Evolutionary conservation across 2,113 vertebrate species (phyloP).

Genomic region (Gobius niger): DNA sequence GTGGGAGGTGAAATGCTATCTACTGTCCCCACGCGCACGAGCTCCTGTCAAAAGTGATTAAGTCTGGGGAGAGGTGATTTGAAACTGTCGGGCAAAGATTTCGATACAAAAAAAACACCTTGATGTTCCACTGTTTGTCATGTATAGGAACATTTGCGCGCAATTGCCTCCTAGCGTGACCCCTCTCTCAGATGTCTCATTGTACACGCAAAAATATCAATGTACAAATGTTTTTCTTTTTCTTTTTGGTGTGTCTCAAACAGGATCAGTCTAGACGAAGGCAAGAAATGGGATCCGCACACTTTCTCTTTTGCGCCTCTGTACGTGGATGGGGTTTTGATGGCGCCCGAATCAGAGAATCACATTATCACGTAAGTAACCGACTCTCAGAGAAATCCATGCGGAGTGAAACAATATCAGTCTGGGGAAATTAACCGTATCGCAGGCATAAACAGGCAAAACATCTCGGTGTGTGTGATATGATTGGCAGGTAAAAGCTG

Average conservation of each 20-base stretch:
- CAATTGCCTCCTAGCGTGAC: background rate
- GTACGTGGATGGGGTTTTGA: slow-evolving; percentile 93
- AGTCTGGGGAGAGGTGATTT: slow-evolving; percentile 63
- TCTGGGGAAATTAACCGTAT: slow-evolving; percentile 9
- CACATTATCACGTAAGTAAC: slow-evolving; percentile 95
- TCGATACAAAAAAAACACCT: slow-evolving; percentile 42
- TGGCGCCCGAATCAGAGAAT: slow-evolving; percentile 90
- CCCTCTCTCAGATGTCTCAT: slow-evolving; percentile 47
- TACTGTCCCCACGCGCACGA: slow-evolving; percentile 58
- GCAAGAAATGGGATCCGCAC: slow-evolving; percentile 90
- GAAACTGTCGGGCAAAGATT: slow-evolving; percentile 26
- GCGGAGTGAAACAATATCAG: slow-evolving; percentile 29
- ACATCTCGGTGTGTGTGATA: background rate
- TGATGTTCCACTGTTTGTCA: slow-evolving; percentile 44
- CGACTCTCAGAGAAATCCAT: slow-evolving; percentile 24
- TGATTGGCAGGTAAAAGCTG: slow-evolving; percentile 1
- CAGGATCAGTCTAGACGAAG: slow-evolving; percentile 96
- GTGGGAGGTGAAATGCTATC: slow-evolving; percentile 61
- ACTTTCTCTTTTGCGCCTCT: slow-evolving; percentile 89
- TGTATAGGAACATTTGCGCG: slow-evolving; percentile 52
- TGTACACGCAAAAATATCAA: slow-evolving; percentile 9
- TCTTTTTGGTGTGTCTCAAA: slow-evolving; percentile 10
- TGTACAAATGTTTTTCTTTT: slow-evolving; percentile 37
- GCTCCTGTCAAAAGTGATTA: slow-evolving; percentile 69
- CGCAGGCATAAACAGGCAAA: slow-evolving; percentile 23